phyloP scores from a whole-genome alignment of 1,140 invertebrate genomes.

The Zaprionus inermis region DNA sequence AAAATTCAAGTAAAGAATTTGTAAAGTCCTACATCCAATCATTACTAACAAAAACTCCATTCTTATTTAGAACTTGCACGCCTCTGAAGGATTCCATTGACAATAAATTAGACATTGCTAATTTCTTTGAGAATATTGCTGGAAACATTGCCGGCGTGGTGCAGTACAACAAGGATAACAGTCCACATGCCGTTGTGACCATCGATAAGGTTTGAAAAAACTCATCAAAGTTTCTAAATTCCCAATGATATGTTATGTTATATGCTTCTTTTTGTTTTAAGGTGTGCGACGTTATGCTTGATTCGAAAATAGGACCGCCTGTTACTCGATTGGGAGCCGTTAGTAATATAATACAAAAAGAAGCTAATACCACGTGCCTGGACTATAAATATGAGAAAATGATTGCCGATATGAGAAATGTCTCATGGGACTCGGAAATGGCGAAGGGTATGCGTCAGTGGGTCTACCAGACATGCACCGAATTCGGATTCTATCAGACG shows the following conservation, averaged over 20 bases:
- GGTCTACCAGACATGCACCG: slow-evolving; percentile 98
- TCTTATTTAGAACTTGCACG: slow-evolving; percentile 89
- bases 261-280: slow-evolving; percentile 1
- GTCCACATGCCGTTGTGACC: slow-evolving; percentile 90
- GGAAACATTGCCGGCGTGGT: slow-evolving; percentile 94
- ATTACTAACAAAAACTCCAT: background rate
- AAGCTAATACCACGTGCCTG: slow-evolving; percentile 90
- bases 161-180: slow-evolving; percentile 97
- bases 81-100: slow-evolving; percentile 88
- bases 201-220: slow-evolving; percentile 87
- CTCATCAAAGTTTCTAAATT: background rate
- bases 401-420: slow-evolving; percentile 89
- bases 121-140: slow-evolving; percentile 92
- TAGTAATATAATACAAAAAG: slow-evolving; percentile 88
- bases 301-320: slow-evolving; percentile 86
- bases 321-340: slow-evolving; percentile 90
- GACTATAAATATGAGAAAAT: slow-evolving; percentile 93
- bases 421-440: slow-evolving; percentile 87
- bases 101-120: slow-evolving; percentile 90
- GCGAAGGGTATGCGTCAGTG: slow-evolving; percentile 91
- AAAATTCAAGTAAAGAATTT: slow-evolving; percentile 87
- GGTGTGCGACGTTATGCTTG: slow-evolving; percentile 91
- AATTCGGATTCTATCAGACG: slow-evolving; percentile 97
- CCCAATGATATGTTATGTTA: too few species aligned
- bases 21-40: background rate